A percentile compares a stretch with the other conserved stretches of the same genome.
phyloP scores from a whole-genome alignment of 2,888 invertebrate species.

The Nemapogon koenigi region DNA sequence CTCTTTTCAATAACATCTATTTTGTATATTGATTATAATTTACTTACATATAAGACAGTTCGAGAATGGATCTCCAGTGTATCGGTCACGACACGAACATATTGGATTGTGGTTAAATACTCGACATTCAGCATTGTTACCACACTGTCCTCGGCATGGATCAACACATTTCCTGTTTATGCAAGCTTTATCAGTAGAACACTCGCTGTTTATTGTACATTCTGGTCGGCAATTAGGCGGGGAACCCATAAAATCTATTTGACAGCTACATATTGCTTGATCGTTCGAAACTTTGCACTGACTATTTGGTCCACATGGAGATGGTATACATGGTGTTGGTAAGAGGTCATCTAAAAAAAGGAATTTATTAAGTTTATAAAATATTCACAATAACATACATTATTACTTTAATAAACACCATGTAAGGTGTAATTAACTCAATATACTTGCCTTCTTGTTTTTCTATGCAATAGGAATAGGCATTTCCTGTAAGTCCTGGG shows the following conservation, averaged over 20 bases:
- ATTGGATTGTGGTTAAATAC: conserved; percentile 85
- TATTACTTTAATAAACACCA: not conserved
- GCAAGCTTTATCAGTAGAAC: conserved; percentile 77
- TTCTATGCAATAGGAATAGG: conserved; percentile 68
- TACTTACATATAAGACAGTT: conserved; percentile 58
- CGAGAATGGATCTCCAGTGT: conserved; percentile 80
- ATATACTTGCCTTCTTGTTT: conserved; percentile 38
- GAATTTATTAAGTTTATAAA: too few species aligned
- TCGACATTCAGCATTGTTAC: conserved; percentile 78
- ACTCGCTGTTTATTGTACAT: conserved; percentile 82
- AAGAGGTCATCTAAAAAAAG: not conserved
- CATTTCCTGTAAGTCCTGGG: conserved; percentile 73
- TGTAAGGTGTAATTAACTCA: not conserved
- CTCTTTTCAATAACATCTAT: not conserved
- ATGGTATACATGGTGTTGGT: conserved; percentile 69
- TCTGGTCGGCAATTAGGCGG: conserved; percentile 84
- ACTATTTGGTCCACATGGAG: conserved; percentile 82
- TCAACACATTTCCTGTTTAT: conserved; percentile 78
- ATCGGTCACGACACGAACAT: conserved; percentile 75
- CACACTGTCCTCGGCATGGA: conserved; percentile 82
- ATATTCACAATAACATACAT: not conserved
- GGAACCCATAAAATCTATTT: conserved; percentile 73
- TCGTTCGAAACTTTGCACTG: conserved; percentile 72
- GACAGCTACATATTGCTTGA: conserved; percentile 76
- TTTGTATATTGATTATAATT: not conserved